These are phyloP conservation scores for Speoplatyrhinus poulsoni DNA, from an alignment of 2,113 vertebrate species.

Conservation along the genomic window DNA sequence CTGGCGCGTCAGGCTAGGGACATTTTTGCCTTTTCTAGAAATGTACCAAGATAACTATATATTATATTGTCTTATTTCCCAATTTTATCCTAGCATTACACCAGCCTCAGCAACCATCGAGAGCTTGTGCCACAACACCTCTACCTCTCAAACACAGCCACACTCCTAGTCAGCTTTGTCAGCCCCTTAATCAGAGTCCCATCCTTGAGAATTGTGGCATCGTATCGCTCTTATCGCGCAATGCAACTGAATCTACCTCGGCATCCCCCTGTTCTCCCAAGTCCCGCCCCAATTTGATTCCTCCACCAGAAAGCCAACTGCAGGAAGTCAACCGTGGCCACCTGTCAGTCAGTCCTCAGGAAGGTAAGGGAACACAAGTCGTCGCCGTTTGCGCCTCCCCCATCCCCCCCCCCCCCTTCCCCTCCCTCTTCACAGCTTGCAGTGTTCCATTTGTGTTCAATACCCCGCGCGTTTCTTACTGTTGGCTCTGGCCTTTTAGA, in stretches of 20 bases:
- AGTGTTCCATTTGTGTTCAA: not conserved
- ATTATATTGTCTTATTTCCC: not conserved
- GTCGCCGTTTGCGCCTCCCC: not conserved
- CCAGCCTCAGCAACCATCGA: slow-evolving; percentile 51
- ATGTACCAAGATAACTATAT: not conserved
- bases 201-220: not conserved
- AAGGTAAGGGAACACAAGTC: slow-evolving; percentile 47
- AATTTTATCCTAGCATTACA: slow-evolving; percentile 38
- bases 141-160: slow-evolving; percentile 43
- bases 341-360: slow-evolving; percentile 15
- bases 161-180: not conserved
- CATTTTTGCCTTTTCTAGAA: no score
- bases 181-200: slow-evolving; percentile 21
- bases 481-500: not conserved
- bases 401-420: no score
- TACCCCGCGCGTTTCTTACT: not conserved
- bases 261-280: not conserved
- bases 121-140: slow-evolving; percentile 44
- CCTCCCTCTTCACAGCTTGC: not conserved
- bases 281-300: not conserved
- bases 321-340: slow-evolving; percentile 7
- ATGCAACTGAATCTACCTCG: not conserved
- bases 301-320: slow-evolving; percentile 3
- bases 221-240: not conserved
- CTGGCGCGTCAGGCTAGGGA: no score